phyloP scores from a whole-genome alignment of 2,888 invertebrate genomes.

The Pyrocoelia pectoralis region DNA sequence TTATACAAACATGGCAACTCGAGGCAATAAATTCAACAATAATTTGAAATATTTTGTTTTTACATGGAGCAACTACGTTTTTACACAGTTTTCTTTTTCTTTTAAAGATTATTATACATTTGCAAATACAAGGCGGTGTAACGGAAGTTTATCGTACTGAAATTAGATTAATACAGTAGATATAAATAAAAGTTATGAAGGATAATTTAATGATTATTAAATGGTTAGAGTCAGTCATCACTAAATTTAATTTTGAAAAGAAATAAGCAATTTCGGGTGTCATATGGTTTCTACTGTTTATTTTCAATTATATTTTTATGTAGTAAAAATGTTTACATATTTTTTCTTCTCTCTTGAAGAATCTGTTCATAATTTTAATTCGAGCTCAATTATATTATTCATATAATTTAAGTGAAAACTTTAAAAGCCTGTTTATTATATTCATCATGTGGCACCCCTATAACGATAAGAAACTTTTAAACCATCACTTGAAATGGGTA shows the following conservation, averaged over 20 bases:
- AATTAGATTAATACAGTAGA: slow-evolving; percentile 17
- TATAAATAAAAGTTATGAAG: slow-evolving; percentile 29
- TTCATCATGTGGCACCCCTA: slow-evolving; percentile 53
- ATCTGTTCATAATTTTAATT: slow-evolving; percentile 26
- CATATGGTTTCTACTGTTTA: slow-evolving; percentile 42
- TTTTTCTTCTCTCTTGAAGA: slow-evolving; percentile 35
- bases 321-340: slow-evolving; percentile 37
- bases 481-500: slow-evolving; percentile 49
- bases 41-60: too few species aligned
- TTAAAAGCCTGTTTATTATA: slow-evolving; percentile 51
- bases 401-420: slow-evolving; percentile 10
- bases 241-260: slow-evolving; percentile 40
- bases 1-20: too few species aligned
- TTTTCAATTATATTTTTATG: slow-evolving; percentile 46
- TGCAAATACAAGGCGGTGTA: too few species aligned
- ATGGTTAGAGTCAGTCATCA: slow-evolving; percentile 41
- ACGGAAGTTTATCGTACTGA: not conserved
- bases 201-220: not conserved
- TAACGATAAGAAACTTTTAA: slow-evolving; percentile 51
- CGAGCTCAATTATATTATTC: slow-evolving; percentile 5
- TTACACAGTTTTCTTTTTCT: too few species aligned
- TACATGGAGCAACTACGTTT: too few species aligned
- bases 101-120: too few species aligned
- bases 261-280: slow-evolving; percentile 42
- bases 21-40: too few species aligned